Conservation (phyloP, 2,888 invertebrate species). For the Calephelis perditalis region DNA sequence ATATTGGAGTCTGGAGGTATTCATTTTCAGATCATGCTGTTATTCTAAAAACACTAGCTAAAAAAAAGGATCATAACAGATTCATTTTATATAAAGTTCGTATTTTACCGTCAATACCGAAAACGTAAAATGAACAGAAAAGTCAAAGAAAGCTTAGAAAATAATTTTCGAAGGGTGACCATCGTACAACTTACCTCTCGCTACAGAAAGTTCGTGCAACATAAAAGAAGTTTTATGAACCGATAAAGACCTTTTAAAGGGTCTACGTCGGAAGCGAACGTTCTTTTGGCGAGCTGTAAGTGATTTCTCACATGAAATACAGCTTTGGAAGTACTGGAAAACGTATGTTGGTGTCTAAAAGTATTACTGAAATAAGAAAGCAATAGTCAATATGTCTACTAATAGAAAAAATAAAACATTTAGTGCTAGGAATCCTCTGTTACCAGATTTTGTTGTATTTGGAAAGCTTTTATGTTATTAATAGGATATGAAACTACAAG, state of each 20-base stretch:
- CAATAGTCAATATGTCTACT: too few relatives aligned
- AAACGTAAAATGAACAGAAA: slow-evolving; percentile 51
- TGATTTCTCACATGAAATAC: slow-evolving; percentile 7
- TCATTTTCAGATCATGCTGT: slow-evolving; percentile 64
- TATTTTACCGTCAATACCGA: slow-evolving; percentile 62
- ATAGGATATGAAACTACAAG: too few relatives aligned
- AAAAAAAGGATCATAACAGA: slow-evolving; percentile 66
- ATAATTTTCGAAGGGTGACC: slow-evolving; percentile 68
- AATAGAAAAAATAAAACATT: too few relatives aligned
- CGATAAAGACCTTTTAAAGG: slow-evolving; percentile 71
- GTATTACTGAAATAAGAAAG: not conserved
- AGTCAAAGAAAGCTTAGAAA: slow-evolving; percentile 55
- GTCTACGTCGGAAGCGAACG: slow-evolving; percentile 46
- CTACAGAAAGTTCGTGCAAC: slow-evolving; percentile 55
- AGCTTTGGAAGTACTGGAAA: not conserved
- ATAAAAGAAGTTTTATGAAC: slow-evolving; percentile 71
- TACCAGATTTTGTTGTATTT: too few relatives aligned
- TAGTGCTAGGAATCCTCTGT: too few relatives aligned
- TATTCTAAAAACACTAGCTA: slow-evolving; percentile 53
- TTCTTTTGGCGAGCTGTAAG: slow-evolving; percentile 34
- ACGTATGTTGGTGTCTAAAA: slow-evolving; percentile 2
- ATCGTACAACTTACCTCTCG: slow-evolving; percentile 64
- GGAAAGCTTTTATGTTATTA: too few relatives aligned
- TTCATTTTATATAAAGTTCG: slow-evolving; percentile 61
- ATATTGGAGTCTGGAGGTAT: slow-evolving; percentile 44